phyloP scores from a whole-genome alignment of 2,888 invertebrate genomes.

The Psylliodes chrysocephalus region DNA sequence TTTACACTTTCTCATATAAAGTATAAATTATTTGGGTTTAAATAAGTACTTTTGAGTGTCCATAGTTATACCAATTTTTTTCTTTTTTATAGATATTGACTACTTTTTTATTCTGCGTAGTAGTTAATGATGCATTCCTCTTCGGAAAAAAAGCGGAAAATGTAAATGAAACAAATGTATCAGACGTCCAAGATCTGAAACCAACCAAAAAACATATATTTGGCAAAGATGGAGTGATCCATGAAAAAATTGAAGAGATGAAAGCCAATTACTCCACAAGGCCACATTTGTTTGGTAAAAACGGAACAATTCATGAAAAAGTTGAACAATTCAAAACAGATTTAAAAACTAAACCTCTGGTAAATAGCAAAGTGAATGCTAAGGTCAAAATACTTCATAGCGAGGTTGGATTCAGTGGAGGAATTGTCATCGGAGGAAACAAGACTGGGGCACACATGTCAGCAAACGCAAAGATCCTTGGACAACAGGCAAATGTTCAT shows the following conservation, averaged over 20 bases:
- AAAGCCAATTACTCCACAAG: neutral
- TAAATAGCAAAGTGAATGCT: neutral
- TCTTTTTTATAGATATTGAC: no score
- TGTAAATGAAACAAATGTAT: no score
- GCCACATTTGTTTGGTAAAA: neutral
- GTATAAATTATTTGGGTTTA: no score
- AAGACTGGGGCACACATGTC: constrained; percentile 9
- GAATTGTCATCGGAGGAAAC: neutral
- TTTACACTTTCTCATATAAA: no score
- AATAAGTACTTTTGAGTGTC: no score
- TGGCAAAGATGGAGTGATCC: neutral
- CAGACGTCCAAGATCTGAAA: neutral
- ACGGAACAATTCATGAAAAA: constrained; percentile 3
- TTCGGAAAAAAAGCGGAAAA: neutral
- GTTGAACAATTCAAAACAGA: neutral
- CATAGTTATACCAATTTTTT: no score
- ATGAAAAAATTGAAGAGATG: neutral
- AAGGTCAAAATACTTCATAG: constrained; percentile 7
- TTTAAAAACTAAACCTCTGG: constrained; percentile 6
- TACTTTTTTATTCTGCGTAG: no score
- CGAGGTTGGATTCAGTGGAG: constrained; percentile 5
- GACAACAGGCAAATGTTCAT: constrained; percentile 2
- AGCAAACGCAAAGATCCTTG: neutral
- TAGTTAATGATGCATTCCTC: no score
- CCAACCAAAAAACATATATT: neutral